phyloP scores from a whole-genome alignment of 2,888 invertebrate genomes.

The Erynnis tages region DNA sequence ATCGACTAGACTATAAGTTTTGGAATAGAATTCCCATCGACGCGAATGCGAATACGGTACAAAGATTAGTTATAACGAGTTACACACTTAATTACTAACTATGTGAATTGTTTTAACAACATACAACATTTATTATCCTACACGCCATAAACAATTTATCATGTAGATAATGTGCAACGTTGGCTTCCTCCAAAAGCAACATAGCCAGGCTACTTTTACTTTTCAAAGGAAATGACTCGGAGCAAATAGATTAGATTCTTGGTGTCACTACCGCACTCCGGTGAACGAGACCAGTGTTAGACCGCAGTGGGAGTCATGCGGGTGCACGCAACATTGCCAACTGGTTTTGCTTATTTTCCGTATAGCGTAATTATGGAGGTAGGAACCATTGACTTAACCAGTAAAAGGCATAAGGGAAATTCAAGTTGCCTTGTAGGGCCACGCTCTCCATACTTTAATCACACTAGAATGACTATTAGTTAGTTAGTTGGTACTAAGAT shows the following conservation, averaged over 20 bases:
- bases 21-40: no score
- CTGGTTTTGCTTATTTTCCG: slow-evolving; percentile 59
- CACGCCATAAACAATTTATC: not conserved
- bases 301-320: slow-evolving; percentile 28
- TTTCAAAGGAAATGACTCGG: slow-evolving; percentile 45
- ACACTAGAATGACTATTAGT: slow-evolving; percentile 17
- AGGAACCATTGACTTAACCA: slow-evolving; percentile 40
- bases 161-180: not conserved
- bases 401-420: slow-evolving; percentile 35
- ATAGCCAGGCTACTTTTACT: slow-evolving; percentile 46
- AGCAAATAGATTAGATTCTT: slow-evolving; percentile 35
- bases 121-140: no score
- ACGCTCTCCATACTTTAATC: slow-evolving; percentile 26
- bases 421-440: slow-evolving; percentile 34
- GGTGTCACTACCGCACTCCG: slow-evolving; percentile 42
- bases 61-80: no score
- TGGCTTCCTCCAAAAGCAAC: slow-evolving; percentile 8
- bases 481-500: slow-evolving; percentile 4
- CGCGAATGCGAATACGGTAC: no score
- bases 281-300: slow-evolving; percentile 41
- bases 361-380: slow-evolving; percentile 51
- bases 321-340: slow-evolving; percentile 42
- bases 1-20: no score
- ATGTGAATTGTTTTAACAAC: no score
- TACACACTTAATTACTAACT: no score